A percentile compares a stretch with the other conserved stretches of the same genome.
Conservation (phyloP, 2,113 vertebrate genomes). For the Bothrops jararaca region DNA sequence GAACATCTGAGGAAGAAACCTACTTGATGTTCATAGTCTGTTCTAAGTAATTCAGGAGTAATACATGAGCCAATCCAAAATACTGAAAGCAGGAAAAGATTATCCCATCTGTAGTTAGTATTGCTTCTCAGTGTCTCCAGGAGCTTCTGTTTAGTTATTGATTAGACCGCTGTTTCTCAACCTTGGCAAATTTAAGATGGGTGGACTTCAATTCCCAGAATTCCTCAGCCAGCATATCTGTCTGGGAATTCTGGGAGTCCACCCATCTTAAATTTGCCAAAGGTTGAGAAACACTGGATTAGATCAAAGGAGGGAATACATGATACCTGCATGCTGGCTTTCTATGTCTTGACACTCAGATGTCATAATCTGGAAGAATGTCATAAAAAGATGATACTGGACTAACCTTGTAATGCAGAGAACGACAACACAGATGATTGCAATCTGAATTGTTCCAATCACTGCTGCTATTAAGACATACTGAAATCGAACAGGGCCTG, state of each 20-base stretch:
- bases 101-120: not conserved
- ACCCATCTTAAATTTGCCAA: not conserved
- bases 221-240: not conserved
- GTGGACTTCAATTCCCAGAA: not conserved
- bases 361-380: conserved; percentile 1
- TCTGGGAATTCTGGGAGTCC: not conserved
- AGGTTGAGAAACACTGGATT: not conserved
- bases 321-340: not conserved
- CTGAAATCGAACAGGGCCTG: conserved; percentile 93
- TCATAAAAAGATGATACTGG: not conserved
- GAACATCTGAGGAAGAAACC: not conserved
- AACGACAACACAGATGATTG: conserved; percentile 98
- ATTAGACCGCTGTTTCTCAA: not conserved
- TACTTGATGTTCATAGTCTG: not conserved
- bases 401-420: conserved; percentile 98
- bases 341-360: not conserved
- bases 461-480: conserved; percentile 98
- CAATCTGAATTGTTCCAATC: conserved; percentile 97
- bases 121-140: not conserved
- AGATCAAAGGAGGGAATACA: not conserved
- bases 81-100: not conserved
- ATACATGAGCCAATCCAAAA: not conserved
- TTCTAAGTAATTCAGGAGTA: not conserved
- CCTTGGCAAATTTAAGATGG: not conserved
- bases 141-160: not conserved